Evolutionary conservation across 2,113 vertebrate species (phyloP), one percentile per base, ranked within the genome.

Genomic region (Glaucomys volans): DNA sequence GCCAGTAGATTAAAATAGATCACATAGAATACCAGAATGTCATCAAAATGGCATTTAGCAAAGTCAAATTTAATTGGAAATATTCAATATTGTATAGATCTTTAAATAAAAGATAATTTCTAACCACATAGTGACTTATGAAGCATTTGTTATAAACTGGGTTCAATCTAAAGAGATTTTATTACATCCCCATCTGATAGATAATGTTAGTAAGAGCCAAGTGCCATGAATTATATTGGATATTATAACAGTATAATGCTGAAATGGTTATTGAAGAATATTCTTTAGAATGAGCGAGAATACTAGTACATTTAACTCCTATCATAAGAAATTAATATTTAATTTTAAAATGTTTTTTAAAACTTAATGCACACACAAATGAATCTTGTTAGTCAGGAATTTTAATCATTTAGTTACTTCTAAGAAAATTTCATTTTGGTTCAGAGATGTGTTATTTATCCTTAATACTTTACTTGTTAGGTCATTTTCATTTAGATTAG

Each of bases 31-130:
- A 89, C 5, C 42, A 77, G 18, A 79, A 74, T 82, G 8, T 24
- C 28, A 91, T 67, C 52, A 79, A 82, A 95, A 82, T 85, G n/a
- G 2, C 40, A 67, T 35, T 88, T 90, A 90, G 18, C 4, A 52
- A 83, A 69, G 5, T 54, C 59, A 54, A 80, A 74, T 75, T 88
- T 83, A 89, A 87, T 67, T 95, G 14, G n/a, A 35, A 75, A 50
- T 52, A n/a, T 84, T 87, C 26, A 50, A 52, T 67, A 47, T 8
- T 44, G 5, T 82, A 80, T 42, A 92, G 8, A 77, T 83, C 8
- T 85, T 62, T 50, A 40, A 97, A 81, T 90, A 59, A 95, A 94
- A 95, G 62, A 85, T 57, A 76, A 82, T 17, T 80, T 4, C 7
- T 86, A 82, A 13, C 0, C 32, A 82, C 42, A 50, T 28, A 79